These are phyloP conservation scores for Manis javanica DNA, from an alignment of 2,797 vertebrate species.

Conservation along the genomic window DNA sequence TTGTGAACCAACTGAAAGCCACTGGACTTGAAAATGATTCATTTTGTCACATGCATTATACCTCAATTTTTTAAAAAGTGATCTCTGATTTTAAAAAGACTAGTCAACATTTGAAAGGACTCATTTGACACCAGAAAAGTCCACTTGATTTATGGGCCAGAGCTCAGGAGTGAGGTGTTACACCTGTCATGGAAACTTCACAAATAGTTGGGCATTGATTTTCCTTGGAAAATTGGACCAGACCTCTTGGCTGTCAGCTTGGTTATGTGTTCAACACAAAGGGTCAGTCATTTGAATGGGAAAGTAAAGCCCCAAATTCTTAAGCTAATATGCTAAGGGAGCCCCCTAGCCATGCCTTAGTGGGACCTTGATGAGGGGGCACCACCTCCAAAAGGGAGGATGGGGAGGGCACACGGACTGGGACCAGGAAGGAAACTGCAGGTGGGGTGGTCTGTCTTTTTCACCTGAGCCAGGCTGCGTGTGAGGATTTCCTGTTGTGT, in stretches of 20 bases:
- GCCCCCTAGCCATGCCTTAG: background rate
- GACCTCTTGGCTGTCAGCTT: background rate
- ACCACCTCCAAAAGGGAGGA: no score
- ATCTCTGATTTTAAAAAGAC: background rate
- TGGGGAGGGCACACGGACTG: rapidly evolving
- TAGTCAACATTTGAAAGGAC: background rate
- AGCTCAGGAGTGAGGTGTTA: background rate
- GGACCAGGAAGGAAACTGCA: background rate
- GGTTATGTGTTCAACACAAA: background rate
- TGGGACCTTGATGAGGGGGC: background rate
- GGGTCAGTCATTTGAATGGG: background rate
- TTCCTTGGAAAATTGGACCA: background rate
- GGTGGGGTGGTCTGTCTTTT: background rate
- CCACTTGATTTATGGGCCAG: background rate
- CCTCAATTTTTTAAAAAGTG: background rate
- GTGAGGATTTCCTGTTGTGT: background rate
- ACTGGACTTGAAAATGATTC: background rate
- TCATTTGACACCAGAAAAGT: background rate
- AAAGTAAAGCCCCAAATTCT: background rate
- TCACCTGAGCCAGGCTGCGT: background rate
- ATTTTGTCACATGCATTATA: background rate
- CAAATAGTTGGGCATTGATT: background rate
- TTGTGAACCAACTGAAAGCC: background rate
- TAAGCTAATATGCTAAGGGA: background rate
- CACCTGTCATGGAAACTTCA: background rate